phyloP scores from a whole-genome alignment of 1,140 invertebrate genomes.

The Steinernema feltiae region DNA sequence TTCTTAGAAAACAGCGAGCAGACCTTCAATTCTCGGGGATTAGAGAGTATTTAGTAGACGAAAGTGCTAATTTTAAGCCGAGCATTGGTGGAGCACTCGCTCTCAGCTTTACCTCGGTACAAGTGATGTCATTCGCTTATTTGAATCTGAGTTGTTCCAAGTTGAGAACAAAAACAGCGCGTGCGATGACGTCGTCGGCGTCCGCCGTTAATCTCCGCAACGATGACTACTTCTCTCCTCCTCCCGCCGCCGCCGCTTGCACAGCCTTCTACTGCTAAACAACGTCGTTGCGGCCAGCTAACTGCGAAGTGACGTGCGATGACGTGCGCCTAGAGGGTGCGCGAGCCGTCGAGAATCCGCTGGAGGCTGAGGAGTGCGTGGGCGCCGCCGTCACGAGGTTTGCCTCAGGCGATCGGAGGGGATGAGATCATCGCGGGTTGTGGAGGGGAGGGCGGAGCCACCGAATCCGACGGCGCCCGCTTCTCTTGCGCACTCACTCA shows the following conservation, averaged over 20 bases:
- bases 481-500: neutral
- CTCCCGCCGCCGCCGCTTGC: neutral
- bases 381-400: slow-evolving; percentile 9
- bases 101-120: too few relatives aligned
- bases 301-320: neutral
- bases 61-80: too few relatives aligned
- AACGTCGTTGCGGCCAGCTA: neutral
- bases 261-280: too few relatives aligned
- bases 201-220: neutral
- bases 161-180: neutral
- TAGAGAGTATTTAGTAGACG: too few relatives aligned
- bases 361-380: neutral
- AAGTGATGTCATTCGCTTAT: neutral
- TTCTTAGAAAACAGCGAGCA: too few relatives aligned
- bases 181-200: neutral
- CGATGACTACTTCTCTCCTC: too few relatives aligned
- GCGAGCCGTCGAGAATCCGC: neutral
- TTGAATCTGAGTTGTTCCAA: neutral
- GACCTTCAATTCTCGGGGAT: too few relatives aligned
- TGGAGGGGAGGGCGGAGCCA: neutral
- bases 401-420: neutral
- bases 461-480: neutral
- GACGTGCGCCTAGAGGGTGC: neutral
- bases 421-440: neutral
- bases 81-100: too few relatives aligned